phyloP scores from a whole-genome alignment of 2,113 vertebrate genomes.

The Agapornis roseicollis region DNA sequence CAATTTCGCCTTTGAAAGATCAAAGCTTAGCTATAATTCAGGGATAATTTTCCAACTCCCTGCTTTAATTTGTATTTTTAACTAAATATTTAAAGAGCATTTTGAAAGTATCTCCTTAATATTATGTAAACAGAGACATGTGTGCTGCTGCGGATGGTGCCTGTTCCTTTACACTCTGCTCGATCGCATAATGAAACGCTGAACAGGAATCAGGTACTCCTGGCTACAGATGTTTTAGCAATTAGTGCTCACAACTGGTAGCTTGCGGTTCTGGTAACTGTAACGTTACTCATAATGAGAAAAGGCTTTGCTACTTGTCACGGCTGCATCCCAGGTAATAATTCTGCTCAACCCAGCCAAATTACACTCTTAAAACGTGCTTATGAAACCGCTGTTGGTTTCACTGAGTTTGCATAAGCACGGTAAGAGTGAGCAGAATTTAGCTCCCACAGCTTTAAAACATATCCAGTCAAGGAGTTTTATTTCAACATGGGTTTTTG shows the following conservation, averaged over 20 bases:
- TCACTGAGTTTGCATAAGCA: slow-evolving; percentile 17
- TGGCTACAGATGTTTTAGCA: slow-evolving; percentile 70
- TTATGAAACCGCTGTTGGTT: not conserved
- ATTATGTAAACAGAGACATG: slow-evolving; percentile 56
- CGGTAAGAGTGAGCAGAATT: not conserved
- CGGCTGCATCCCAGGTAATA: slow-evolving; percentile 46
- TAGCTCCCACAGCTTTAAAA: slow-evolving; percentile 27
- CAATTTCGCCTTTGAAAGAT: slow-evolving; percentile 1
- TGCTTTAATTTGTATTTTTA: slow-evolving; percentile 45
- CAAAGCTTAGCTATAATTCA: slow-evolving; percentile 44
- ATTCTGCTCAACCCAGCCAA: slow-evolving; percentile 59
- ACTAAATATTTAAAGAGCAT: slow-evolving; percentile 63
- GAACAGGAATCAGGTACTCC: slow-evolving; percentile 50
- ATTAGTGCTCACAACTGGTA: slow-evolving; percentile 58
- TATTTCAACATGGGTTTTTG: slow-evolving; percentile 41
- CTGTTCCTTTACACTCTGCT: not conserved
- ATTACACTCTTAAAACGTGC: slow-evolving; percentile 21
- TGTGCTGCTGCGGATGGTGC: not conserved
- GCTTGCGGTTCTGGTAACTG: slow-evolving; percentile 56
- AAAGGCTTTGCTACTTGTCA: slow-evolving; percentile 51
- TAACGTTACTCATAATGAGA: slow-evolving; percentile 57
- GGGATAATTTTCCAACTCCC: slow-evolving; percentile 12
- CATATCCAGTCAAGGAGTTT: slow-evolving; percentile 32
- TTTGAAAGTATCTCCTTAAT: slow-evolving; percentile 55
- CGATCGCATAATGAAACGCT: slow-evolving; percentile 1